Evolutionary conservation across 1,140 invertebrate species (phyloP).

Genomic region (Grapholita molesta): DNA sequence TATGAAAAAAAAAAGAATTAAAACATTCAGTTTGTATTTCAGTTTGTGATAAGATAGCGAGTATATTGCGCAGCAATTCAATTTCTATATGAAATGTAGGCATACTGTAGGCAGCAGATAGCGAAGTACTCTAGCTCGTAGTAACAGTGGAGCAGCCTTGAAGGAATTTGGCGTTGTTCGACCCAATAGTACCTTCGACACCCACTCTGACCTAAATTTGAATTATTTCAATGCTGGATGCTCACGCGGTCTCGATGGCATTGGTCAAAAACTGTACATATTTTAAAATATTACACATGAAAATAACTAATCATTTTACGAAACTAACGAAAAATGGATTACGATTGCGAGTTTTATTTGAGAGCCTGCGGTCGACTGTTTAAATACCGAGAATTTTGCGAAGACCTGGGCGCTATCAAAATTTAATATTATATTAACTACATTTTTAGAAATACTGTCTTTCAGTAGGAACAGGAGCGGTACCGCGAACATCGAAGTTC

Average conservation of each 20-base stretch:
- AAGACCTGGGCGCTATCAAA: no score
- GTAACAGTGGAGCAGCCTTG: not conserved
- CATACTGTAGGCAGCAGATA: slow-evolving; percentile 2
- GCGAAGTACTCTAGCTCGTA: not conserved
- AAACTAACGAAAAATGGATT: not conserved
- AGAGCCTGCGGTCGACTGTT: no score
- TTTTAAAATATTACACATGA: not conserved
- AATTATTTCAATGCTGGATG: not conserved
- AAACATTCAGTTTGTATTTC: slow-evolving; percentile 10
- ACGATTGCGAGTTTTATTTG: no score
- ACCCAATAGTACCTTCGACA: not conserved
- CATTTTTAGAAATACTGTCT: no score
- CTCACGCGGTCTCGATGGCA: not conserved
- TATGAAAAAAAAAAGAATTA: not conserved
- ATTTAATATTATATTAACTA: no score
- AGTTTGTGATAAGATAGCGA: not conserved
- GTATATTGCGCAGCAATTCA: not conserved
- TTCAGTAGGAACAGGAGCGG: no score
- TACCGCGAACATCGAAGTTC: no score
- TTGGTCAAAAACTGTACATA: not conserved
- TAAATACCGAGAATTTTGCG: no score
- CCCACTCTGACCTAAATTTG: not conserved
- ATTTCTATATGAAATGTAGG: slow-evolving; percentile 4
- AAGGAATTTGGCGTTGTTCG: not conserved
- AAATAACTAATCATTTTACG: not conserved